Evolutionary conservation across 2,113 vertebrate species (phyloP).

Genomic region (Oreochromis tanganicae): DNA sequence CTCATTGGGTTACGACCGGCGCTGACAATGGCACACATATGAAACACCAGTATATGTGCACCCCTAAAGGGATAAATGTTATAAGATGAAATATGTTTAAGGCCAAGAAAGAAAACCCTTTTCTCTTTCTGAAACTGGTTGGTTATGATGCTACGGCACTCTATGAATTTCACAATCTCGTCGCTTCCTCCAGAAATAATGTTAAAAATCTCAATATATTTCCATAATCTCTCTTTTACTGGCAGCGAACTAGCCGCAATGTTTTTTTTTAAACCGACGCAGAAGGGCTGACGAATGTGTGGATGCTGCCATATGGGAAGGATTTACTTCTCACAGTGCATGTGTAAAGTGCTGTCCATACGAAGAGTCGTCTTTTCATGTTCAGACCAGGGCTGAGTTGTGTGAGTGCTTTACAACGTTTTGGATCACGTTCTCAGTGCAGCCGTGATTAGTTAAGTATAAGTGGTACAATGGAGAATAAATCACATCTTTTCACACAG

Average conservation of each 20-base stretch:
- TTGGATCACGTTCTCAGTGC: background rate
- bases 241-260: background rate
- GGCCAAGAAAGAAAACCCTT: background rate
- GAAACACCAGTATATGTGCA: background rate
- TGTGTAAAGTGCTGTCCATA: background rate
- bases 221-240: conserved; percentile 23
- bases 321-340: conserved; percentile 16
- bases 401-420: background rate
- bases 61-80: background rate
- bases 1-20: background rate
- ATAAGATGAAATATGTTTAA: background rate
- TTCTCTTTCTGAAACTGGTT: conserved; percentile 6
- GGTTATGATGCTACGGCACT: background rate
- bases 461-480: background rate
- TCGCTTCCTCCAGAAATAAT: conserved; percentile 10
- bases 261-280: background rate
- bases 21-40: background rate
- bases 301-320: conserved; percentile 34
- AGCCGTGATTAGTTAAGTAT: background rate
- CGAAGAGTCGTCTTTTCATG: background rate
- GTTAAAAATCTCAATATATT: conserved; percentile 30
- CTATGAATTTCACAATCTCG: conserved; percentile 1
- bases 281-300: conserved; percentile 35
- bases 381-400: background rate
- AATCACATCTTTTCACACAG: background rate